Evolutionary conservation across 2,797 vertebrate genomes (phyloP), one percentile per base, ranked within the genome.

Genomic region (Alosa sapidissima): DNA sequence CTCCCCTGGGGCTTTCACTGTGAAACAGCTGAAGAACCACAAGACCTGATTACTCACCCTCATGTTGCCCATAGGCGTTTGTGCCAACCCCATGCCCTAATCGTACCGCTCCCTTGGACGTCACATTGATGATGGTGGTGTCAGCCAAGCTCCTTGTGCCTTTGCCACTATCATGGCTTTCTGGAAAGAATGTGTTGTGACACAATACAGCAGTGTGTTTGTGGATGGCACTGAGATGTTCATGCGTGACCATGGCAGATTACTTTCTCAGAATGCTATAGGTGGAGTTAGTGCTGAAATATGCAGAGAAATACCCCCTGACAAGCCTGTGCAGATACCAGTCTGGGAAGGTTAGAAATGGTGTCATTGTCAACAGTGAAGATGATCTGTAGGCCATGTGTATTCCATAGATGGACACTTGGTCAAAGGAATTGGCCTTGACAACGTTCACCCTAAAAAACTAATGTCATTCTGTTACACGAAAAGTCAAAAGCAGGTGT

Each of bases 171-270:
- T 75, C 36, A 14, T 41, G 33, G 68, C 33, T 75, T 75, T 75
- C 33, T 41, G 68, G 33, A 16, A 75, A 16, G 11, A 41, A 19
- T 45, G 14, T 75, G 68, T 75, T 75, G 16, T 75, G 16, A 75
- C 68, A 41, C 33, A 36, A 75, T 14, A 75, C 68, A 75, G 68
- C 68, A 14, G 33, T 75, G 68, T 75, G 33, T 75, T 36, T 75
- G 68, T 75, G 36, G 11, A 19, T 75, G n/a, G 0, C 19, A 58
- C 5, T 21, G 19, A 58, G 21, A 28, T 75, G 28, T 3, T 28
- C 68, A 3, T 28, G 62, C 62, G 9, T 28, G 9, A 13, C 55
- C 68, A 75, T 3, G 13, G 33, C 36, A 75, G 68, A 75, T 75
- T 36, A 45, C 3, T 28, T 33, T 33, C 13, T 21, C 21, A 13